These are phyloP conservation scores for Horisme vitalbata DNA, from an alignment of 2,888 invertebrate species.

Conservation along the genomic window DNA sequence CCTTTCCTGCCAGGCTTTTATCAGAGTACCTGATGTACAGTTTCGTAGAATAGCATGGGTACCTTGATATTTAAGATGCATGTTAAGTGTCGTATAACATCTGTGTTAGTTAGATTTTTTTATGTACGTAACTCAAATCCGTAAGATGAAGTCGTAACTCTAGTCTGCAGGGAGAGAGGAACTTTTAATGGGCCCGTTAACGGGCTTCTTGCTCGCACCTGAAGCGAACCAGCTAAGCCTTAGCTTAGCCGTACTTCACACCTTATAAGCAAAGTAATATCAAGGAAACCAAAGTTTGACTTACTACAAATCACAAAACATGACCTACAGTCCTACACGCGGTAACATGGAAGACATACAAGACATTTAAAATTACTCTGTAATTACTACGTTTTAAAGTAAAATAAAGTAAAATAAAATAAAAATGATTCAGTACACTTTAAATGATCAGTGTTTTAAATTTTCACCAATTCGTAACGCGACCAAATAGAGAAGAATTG, in stretches of 20 bases:
- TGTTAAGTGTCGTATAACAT: conserved; percentile 14
- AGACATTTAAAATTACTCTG: no score
- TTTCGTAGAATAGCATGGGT: conserved; percentile 15
- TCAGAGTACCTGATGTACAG: conserved; percentile 6
- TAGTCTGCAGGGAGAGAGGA: conserved; percentile 38
- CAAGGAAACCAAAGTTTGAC: background rate
- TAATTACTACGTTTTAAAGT: no score
- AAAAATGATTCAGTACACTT: no score
- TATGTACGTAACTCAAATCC: conserved; percentile 40
- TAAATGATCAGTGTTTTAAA: no score
- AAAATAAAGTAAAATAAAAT: no score
- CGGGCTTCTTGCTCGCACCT: conserved; percentile 19
- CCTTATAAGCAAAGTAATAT: conserved; percentile 10
- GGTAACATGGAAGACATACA: no score
- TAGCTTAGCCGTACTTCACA: conserved; percentile 20
- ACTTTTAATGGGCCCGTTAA: conserved; percentile 54
- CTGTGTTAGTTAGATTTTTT: conserved; percentile 18
- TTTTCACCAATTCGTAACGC: no score
- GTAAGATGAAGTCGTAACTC: conserved; percentile 48
- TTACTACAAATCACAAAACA: no score
- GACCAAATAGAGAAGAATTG: no score
- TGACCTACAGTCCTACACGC: no score
- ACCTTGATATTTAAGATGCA: conserved; percentile 7
- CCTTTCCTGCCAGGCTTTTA: conserved; percentile 3
- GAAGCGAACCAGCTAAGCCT: conserved; percentile 15